Evolutionary conservation across 1,140 invertebrate genomes (phyloP), one percentile per base, ranked within the genome.

Genomic region (Nebria ingens): DNA sequence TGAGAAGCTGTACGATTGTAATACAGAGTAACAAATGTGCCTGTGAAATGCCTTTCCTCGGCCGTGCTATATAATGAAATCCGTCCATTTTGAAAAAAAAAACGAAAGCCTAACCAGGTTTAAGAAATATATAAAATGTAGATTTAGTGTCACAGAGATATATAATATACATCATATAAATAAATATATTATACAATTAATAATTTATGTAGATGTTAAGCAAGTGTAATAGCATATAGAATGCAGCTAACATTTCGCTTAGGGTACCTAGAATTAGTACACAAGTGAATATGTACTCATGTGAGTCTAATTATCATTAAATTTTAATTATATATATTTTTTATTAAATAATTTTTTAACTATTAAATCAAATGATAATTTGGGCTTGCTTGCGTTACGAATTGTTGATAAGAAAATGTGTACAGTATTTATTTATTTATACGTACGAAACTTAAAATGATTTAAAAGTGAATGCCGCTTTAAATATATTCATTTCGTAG

Each of bases 391-490:
- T 45, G 6, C 17, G 40, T 9, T 45, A 11, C 9, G 40, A 12
- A 4, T n/a, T 6, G 6, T 34, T 6, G 6, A 34, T 6, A 34
- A 17, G 40, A 45, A 45, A 12, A 45, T 45, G 15, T 45, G 40
- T 45, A 45, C 40, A 45, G 40, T 45, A 45, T 45, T 45, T 45
- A 45, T 45, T 45, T 45, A 45, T 45, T 45, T 45, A 45, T 45
- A 45, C 40, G 17, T 45, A 45, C 15, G 17, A 45, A 45, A 11
- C 9, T 17, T 45, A 12, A 45, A 11, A 12, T 45, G 6, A n/a
- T n/a, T n/a, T n/a, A n/a, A n/a, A n/a, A n/a, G n/a, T n/a, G n/a
- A n/a, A n/a, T n/a, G n/a, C n/a, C n/a, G n/a, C n/a, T n/a, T n/a
- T n/a, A n/a, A n/a, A n/a, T 11, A 11, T 45, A 9, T 17, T 12